A percentile compares a stretch with the other conserved stretches of the same genome.
phyloP scores from a whole-genome alignment of 2,888 invertebrate genomes.

The Nemotelus nigrinus region DNA sequence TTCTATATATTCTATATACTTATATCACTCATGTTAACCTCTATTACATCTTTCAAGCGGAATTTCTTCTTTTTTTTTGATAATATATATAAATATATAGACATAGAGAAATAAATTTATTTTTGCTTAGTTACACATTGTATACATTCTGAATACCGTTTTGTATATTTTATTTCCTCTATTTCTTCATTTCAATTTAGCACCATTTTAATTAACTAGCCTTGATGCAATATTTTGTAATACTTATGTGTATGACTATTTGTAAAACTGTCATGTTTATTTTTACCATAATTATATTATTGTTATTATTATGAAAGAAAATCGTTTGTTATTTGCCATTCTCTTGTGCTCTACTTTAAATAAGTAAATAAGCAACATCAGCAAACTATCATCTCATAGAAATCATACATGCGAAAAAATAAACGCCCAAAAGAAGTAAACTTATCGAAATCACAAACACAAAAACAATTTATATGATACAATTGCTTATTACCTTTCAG shows the following conservation, averaged over 20 bases:
- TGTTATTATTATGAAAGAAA: too few species aligned
- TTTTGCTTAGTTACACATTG: not conserved
- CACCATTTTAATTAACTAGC: constrained; percentile 33
- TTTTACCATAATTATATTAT: not conserved
- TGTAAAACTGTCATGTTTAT: not conserved
- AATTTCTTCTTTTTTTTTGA: not conserved
- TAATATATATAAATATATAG: not conserved
- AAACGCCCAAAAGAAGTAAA: not conserved
- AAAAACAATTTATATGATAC: too few species aligned
- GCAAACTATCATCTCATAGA: not conserved
- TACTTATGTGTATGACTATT: not conserved
- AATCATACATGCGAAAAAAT: not conserved
- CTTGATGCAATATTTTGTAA: constrained; percentile 32
- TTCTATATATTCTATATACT: constrained; percentile 11
- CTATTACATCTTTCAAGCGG: not conserved
- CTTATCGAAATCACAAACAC: too few species aligned
- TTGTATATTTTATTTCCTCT: constrained; percentile 7
- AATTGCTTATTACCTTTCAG: too few species aligned
- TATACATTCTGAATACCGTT: not conserved
- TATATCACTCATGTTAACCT: constrained; percentile 6
- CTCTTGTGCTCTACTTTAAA: too few species aligned
- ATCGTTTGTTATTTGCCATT: too few species aligned
- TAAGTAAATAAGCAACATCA: too few species aligned
- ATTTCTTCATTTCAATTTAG: not conserved
- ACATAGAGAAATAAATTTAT: not conserved